These are phyloP conservation scores for Alouatta palliata DNA, from an alignment of 2,113 vertebrate species.

Conservation along the genomic window DNA sequence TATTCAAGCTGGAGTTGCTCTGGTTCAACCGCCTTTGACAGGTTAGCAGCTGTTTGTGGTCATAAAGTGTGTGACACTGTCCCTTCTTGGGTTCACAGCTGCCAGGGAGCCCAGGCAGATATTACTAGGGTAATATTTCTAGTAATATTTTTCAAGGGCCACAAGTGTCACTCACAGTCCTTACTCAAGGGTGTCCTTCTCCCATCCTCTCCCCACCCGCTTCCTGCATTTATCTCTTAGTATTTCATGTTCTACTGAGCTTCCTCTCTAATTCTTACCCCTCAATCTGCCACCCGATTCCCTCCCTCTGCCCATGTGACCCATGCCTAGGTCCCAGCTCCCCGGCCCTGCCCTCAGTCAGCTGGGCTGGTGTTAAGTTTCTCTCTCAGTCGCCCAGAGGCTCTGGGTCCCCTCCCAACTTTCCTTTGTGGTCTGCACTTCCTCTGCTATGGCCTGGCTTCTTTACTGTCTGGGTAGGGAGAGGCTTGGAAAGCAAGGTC, in stretches of 20 bases:
- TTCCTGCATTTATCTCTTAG: not conserved
- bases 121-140: no score
- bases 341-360: not conserved
- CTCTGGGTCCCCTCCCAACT: not conserved
- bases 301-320: not conserved
- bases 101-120: not conserved
- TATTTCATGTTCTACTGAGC: not conserved
- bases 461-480: accelerated
- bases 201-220: no score
- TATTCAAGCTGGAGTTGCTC: no score
- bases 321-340: not conserved
- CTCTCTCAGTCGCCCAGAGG: not conserved
- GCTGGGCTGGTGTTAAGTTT: no score
- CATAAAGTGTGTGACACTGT: not conserved
- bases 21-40: no score
- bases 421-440: not conserved
- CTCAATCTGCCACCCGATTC: not conserved
- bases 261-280: not conserved
- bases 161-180: not conserved
- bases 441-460: not conserved
- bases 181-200: not conserved
- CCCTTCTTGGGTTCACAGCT: not conserved
- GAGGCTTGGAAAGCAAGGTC: not conserved
- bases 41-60: not conserved
- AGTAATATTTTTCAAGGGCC: not conserved